Conservation (phyloP, 2,888 invertebrate species). For the Luperina nickerlii region DNA sequence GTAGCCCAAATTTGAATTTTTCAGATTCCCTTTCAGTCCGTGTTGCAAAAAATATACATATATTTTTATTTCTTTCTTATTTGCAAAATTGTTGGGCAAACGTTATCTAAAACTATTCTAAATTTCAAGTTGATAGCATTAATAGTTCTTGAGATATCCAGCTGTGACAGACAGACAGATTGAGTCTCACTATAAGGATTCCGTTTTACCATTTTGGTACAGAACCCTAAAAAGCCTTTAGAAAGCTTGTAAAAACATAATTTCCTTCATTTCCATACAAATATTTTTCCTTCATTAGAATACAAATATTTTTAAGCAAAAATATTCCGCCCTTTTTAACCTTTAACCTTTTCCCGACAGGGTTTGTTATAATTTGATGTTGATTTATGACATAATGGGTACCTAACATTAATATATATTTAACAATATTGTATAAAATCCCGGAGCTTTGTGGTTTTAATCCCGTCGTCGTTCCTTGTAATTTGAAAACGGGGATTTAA, state of each 20-base stretch:
- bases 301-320: slow-evolving; percentile 6
- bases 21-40: too few species aligned
- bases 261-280: not conserved
- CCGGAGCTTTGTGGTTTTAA: not conserved
- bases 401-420: slow-evolving; percentile 3
- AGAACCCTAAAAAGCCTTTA: not conserved
- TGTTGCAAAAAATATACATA: too few species aligned
- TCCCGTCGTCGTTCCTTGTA: not conserved
- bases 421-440: slow-evolving; percentile 6
- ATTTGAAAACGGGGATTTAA: slow-evolving; percentile 6
- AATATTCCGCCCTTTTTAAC: not conserved
- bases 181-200: too few species aligned
- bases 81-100: too few species aligned
- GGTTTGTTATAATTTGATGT: slow-evolving; percentile 19
- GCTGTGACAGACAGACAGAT: too few species aligned
- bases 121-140: too few species aligned
- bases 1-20: too few species aligned
- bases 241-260: not conserved
- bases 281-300: slow-evolving; percentile 7
- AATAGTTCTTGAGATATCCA: too few species aligned
- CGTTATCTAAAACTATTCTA: too few species aligned
- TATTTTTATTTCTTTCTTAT: too few species aligned
- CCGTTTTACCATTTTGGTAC: too few species aligned
- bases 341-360: slow-evolving; percentile 18
- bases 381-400: slow-evolving; percentile 36